phyloP scores from a whole-genome alignment of 2,888 invertebrate genomes.

The Sarcophaga caerulescens region DNA sequence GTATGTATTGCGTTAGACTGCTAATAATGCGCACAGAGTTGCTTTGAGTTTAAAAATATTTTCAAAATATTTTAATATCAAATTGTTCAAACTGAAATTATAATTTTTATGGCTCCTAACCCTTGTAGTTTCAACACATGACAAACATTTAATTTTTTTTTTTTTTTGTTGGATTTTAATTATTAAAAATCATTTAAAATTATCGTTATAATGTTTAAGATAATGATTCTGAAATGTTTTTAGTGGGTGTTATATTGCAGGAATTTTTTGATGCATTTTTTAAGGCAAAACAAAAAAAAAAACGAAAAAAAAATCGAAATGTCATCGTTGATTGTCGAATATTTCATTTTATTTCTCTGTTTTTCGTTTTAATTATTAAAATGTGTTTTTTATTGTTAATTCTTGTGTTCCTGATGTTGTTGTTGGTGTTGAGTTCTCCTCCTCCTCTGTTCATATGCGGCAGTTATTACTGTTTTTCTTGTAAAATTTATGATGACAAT shows the following conservation, averaged over 20 bases:
- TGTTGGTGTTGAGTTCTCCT: not conserved
- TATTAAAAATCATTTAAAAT: not conserved
- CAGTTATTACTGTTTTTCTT: slow-evolving; percentile 4
- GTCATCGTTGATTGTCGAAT: not conserved
- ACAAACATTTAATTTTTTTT: no score
- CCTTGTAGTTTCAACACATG: no score
- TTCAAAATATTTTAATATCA: no score
- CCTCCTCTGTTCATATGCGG: not conserved
- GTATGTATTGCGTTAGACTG: no score
- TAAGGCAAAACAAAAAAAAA: no score
- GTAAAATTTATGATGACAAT: slow-evolving; percentile 54
- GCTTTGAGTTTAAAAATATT: no score
- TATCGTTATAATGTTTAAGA: not conserved
- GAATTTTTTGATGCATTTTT: not conserved
- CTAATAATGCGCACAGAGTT: no score
- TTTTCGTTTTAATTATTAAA: not conserved
- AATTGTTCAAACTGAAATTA: no score
- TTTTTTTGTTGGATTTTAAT: no score
- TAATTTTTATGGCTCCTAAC: no score
- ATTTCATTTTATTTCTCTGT: not conserved
- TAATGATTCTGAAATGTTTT: not conserved
- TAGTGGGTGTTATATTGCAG: not conserved
- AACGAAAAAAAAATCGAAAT: not conserved
- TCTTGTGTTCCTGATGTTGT: not conserved
- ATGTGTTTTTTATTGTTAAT: not conserved